Conservation (phyloP, 2,113 vertebrate genomes). For the Salvelinus sp. region DNA sequence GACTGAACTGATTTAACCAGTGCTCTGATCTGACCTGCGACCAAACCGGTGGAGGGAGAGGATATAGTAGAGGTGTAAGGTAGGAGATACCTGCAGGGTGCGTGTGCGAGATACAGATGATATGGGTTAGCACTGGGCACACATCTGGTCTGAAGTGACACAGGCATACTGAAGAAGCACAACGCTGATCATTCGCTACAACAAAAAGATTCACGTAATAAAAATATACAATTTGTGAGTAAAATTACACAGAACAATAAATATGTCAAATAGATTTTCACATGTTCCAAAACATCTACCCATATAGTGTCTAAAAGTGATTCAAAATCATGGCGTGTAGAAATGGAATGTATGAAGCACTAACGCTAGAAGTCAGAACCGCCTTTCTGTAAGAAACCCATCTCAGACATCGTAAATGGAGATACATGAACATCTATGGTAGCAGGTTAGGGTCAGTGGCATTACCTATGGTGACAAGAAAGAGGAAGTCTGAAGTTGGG, state of each 20-base stretch:
- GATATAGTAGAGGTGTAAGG: too few species aligned
- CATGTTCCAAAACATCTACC: conserved; percentile 30
- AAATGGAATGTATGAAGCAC: conserved; percentile 75
- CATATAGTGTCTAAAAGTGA: conserved; percentile 45
- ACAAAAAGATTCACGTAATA: conserved; percentile 49
- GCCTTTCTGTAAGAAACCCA: background rate
- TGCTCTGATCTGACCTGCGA: background rate
- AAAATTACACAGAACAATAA: conserved; percentile 70
- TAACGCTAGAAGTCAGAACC: conserved; percentile 26
- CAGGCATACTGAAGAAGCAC: conserved; percentile 50
- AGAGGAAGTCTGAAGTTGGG: conserved; percentile 17
- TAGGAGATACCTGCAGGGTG: conserved; percentile 43
- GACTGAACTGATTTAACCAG: background rate
- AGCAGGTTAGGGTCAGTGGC: conserved; percentile 33
- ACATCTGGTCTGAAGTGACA: conserved; percentile 41
- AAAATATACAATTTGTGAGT: conserved; percentile 69
- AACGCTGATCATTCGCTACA: conserved; percentile 43
- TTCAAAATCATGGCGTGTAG: conserved; percentile 46
- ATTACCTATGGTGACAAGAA: conserved; percentile 21
- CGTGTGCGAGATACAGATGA: conserved; percentile 22
- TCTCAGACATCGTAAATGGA: background rate
- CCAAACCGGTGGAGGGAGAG: background rate
- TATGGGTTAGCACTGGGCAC: conserved; percentile 23
- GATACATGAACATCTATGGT: background rate
- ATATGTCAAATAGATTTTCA: conserved; percentile 61